phyloP scores from a whole-genome alignment of 2,797 vertebrate species.

The Alauda arvensis region DNA sequence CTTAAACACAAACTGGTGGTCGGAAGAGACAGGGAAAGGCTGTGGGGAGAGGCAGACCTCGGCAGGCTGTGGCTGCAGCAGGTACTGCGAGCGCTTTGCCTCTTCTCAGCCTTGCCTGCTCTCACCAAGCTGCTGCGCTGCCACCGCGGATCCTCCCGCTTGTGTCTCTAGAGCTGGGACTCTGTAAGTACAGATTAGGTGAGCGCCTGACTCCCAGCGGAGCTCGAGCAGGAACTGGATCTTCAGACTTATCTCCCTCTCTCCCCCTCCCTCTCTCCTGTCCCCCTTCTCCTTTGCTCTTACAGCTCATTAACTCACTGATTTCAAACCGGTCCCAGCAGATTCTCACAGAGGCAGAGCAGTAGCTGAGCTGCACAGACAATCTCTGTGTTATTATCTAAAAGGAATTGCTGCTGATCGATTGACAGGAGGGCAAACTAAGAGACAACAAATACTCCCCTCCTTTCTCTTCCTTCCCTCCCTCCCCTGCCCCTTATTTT shows the following conservation, averaged over 20 bases:
- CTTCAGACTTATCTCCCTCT: background rate
- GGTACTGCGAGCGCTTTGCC: background rate
- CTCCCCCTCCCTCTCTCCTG: background rate
- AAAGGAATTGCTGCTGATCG: conserved; percentile 14
- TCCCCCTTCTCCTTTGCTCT: background rate
- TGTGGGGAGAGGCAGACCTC: background rate
- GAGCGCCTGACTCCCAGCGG: fast-evolving
- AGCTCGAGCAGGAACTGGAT: background rate
- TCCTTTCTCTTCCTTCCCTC: background rate
- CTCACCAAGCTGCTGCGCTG: background rate
- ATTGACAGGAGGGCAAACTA: conserved; percentile 42
- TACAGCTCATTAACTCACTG: conserved; percentile 39
- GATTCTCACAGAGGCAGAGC: conserved; percentile 30
- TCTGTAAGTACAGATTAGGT: background rate
- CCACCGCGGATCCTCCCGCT: fast-evolving
- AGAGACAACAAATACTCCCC: background rate
- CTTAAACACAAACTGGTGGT: background rate
- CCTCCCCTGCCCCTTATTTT: fast-evolving
- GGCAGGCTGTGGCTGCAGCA: background rate
- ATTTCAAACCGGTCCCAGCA: conserved; percentile 42
- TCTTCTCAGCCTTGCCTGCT: background rate
- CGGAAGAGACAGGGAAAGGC: background rate
- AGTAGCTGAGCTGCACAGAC: conserved; percentile 13
- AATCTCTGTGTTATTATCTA: conserved; percentile 17
- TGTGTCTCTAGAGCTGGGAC: background rate